phyloP scores from a whole-genome alignment of 2,113 vertebrate genomes.

The Zonotrichia leucophrys region DNA sequence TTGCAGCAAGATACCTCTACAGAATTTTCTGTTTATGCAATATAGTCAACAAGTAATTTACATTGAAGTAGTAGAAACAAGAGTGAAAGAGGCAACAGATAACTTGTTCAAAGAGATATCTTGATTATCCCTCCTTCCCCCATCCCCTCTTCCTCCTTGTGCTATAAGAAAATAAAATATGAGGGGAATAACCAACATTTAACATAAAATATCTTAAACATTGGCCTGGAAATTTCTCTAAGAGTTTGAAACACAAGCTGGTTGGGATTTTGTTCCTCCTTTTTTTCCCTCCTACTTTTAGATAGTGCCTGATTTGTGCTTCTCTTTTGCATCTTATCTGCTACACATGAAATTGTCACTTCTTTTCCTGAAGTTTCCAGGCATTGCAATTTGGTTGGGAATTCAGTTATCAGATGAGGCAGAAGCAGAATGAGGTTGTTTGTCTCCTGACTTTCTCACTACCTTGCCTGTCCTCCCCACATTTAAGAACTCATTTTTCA shows the following conservation, averaged over 20 bases:
- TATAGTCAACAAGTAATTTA: neutral
- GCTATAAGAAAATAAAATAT: neutral
- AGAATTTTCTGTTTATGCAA: neutral
- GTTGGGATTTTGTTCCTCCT: neutral
- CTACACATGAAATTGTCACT: neutral
- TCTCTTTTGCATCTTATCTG: neutral
- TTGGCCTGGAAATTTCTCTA: neutral
- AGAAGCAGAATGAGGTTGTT: neutral
- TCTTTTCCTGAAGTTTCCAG: neutral
- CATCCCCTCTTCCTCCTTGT: neutral
- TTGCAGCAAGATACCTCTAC: neutral
- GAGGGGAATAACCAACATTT: neutral
- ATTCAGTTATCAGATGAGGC: neutral
- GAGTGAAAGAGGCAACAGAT: neutral
- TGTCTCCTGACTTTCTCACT: neutral
- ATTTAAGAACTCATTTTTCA: slow-evolving; percentile 1
- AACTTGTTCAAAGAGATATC: neutral
- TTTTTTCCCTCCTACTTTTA: neutral
- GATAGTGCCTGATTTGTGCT: neutral
- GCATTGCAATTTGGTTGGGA: neutral
- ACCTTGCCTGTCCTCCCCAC: neutral
- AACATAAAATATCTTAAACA: neutral
- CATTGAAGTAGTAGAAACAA: neutral
- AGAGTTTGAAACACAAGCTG: neutral
- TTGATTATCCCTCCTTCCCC: rapidly evolving